Base-by-base conservation (phyloP, 2,113 vertebrate genomes). In the Panurus biarmicus region DNA sequence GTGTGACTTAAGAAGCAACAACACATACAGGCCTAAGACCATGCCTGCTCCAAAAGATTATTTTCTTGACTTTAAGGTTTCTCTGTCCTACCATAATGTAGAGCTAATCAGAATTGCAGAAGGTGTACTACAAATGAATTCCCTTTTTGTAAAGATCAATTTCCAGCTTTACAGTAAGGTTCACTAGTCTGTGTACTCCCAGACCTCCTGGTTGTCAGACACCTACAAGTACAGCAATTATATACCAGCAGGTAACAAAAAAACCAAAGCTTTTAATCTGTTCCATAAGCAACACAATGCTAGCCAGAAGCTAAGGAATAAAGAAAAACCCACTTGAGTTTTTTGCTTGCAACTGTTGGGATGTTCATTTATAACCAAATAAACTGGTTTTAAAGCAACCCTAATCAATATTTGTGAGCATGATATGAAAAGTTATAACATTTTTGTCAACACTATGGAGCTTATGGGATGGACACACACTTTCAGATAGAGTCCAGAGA, bases 31-130 rank as follows among this genome's bases (percentile, higher is more conserved):
- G 29, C 7, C 51, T 54, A 47, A 84, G 26, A 71, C 10, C 25
- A 67, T 0, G 0, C 20, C 36, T n/a, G 8, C 22, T 20, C 12
- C 26, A 16, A 15, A 26, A 24, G 51, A 20, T 3, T n/a, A 40
- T 44, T 85, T 36, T 67, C 62, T 6, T 58, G 45, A 35, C 48
- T 83, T 85, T 22, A 69, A 25, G 9, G 11, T 38, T 85, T 20
- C 28, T 61, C 54, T 53, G 38, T 45, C 26, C 33, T 33, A 36
- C 33, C 28, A 29, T 35, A 40, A 76, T 0, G 2, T 5, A 80
- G 8, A 36, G 15, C 18, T 84, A 75, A 12, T 25, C 28, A 51
- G 16, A 56, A 53, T 1, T 56, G 36, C 25, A 80, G 35, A 38
- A 74, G 9, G 9, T 50, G 0, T 40, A 48, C n/a, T 51, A 28